phyloP scores from a whole-genome alignment of 92 coral and sea anemone species.

The Bergia sp. region DNA sequence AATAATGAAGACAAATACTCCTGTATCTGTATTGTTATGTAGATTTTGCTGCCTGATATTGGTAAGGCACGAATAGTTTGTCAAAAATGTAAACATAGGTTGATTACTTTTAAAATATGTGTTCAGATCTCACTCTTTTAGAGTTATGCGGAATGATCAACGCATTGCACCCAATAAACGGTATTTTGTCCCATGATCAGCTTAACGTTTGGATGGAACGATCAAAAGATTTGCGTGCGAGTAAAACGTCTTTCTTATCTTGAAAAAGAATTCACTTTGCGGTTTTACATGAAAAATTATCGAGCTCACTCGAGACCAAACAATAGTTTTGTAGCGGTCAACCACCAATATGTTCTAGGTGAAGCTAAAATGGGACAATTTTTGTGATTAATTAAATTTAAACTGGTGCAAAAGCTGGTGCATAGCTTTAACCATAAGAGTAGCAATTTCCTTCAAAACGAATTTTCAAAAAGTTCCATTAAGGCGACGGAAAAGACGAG shows the following conservation, averaged over 20 bases:
- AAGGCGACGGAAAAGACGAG: not conserved
- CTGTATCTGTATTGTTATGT: not conserved
- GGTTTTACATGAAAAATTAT: not conserved
- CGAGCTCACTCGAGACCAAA: not conserved
- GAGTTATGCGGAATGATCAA: not conserved
- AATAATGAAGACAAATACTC: slow-evolving; percentile 2
- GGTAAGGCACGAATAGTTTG: not conserved
- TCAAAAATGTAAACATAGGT: not conserved
- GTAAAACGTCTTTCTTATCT: not conserved
- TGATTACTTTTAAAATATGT: not conserved
- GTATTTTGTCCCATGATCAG: not conserved
- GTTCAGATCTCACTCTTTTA: not conserved
- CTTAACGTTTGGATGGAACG: not conserved
- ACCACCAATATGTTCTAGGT: not conserved
- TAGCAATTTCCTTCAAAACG: not conserved
- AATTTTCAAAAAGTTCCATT: not conserved
- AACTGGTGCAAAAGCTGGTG: not conserved
- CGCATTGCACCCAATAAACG: not conserved
- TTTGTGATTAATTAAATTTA: not conserved
- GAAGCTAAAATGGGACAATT: slow-evolving; percentile 16
- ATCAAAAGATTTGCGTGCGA: not conserved
- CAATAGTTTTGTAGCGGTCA: not conserved
- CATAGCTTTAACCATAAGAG: not conserved
- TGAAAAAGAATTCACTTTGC: not conserved
- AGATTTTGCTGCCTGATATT: not conserved